Evolutionary conservation across 2,113 vertebrate species (phyloP).

Genomic region (Rhynchomys soricoides): DNA sequence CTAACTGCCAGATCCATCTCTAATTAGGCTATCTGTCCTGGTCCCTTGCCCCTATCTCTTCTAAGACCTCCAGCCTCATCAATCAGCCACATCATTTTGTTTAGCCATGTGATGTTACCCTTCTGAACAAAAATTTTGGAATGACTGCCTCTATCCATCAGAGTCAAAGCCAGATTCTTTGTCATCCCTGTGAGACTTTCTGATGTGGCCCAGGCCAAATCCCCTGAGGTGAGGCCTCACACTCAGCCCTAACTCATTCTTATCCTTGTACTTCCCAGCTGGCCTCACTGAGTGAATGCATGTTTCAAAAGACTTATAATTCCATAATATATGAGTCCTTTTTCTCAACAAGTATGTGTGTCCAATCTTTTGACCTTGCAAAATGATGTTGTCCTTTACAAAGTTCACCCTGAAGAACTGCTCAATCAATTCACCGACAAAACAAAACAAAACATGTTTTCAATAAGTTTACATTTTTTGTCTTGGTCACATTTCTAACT

Average conservation of each 20-base stretch:
- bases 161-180: slow-evolving; percentile 35
- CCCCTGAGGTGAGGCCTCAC: background rate
- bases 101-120: background rate
- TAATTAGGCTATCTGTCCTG: background rate
- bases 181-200: background rate
- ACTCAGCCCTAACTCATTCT: background rate
- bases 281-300: background rate
- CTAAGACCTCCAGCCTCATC: background rate
- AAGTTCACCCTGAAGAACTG: background rate
- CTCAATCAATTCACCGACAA: background rate
- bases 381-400: background rate
- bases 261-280: background rate
- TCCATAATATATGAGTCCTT: background rate
- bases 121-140: background rate
- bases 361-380: background rate
- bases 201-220: background rate
- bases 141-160: background rate
- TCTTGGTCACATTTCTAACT: background rate
- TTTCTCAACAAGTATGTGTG: background rate
- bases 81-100: background rate
- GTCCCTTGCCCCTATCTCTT: background rate
- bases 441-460: background rate
- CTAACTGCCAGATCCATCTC: background rate
- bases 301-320: background rate
- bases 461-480: background rate